phyloP scores from a whole-genome alignment of 2,113 vertebrate species.

The Sterrhoptilus dennistouni region DNA sequence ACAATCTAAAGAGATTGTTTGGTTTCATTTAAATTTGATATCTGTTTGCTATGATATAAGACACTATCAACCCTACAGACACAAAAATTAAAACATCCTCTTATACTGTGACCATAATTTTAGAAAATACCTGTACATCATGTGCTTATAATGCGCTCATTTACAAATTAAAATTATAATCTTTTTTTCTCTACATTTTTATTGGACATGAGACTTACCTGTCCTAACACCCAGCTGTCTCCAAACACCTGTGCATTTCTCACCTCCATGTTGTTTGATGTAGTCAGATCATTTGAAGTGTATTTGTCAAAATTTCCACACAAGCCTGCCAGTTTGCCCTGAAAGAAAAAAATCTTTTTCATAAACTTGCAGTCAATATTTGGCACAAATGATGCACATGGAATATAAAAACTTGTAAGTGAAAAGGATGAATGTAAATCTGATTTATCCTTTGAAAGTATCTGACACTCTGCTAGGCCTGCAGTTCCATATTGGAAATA shows the following conservation, averaged over 20 bases:
- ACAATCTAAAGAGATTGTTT: not conserved
- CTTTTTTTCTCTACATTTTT: not conserved
- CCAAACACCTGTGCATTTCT: constrained; percentile 95
- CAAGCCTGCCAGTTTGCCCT: constrained; percentile 91
- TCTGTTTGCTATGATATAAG: not conserved
- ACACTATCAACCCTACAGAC: not conserved
- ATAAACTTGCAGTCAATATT: not conserved
- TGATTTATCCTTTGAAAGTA: not conserved
- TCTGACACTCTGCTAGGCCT: not conserved
- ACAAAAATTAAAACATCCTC: not conserved
- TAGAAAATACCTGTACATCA: not conserved
- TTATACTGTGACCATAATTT: not conserved
- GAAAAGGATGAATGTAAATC: not conserved
- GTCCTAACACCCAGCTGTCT: constrained; percentile 94
- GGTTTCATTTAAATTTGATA: not conserved
- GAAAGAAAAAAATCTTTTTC: not conserved
- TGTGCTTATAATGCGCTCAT: rapidly evolving
- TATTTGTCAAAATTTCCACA: constrained; percentile 99
- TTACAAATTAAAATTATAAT: not conserved
- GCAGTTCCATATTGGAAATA: not conserved
- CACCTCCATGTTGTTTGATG: constrained; percentile 95
- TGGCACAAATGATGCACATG: rapidly evolving
- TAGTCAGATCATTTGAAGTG: constrained; percentile 97
- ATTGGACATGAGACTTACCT: constrained; percentile 74
- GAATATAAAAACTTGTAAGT: not conserved